Evolutionary conservation across 2,113 vertebrate genomes (phyloP), one percentile per base, ranked within the genome.

Genomic region (Puma concolor): DNA sequence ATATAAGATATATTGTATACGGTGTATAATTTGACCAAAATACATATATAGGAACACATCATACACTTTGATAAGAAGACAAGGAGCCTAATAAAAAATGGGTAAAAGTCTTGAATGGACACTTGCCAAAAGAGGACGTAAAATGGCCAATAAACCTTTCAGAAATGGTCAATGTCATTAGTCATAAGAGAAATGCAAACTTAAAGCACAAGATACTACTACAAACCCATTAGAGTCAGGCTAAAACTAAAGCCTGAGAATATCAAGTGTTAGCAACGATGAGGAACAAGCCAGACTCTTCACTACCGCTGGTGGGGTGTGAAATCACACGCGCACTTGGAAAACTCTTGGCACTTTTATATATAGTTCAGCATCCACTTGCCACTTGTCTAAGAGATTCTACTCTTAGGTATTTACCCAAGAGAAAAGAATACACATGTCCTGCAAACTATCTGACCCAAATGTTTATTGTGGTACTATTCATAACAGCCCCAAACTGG

Each of bases 271-370:
- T 41, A 6, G 0, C 38, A 7, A 14, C 12, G 72, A 50, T 13
- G 33, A 33, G 21, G n/a, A 4, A 14, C 7, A 27, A 15, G 25
- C 1, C 19, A 52, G 33, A 64, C 23, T 17, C 50, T 33, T 4
- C 11, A 23, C 6, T 9, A 4, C 14, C 7, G 0, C 27, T 16
- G 36, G 11, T 0, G 0, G 10, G 14, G 33, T 1, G 5, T 25
- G 6, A 44, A 29, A 16, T 8, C 8, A 2, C 10, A 9, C 2
- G 9, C 31, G 23, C 5, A 1, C 12, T 52, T 27, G n/a, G 17
- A 13, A 63, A 25, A 25, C 7, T 25, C 52, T 27, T 16, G 14
- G 27, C 10, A 10, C 3, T 67, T 63, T 10, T 27, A 17, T 14
- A 19, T 7, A 31, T 11, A 13, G 4, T 60, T 29, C 7, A 48